Evolutionary conservation across 1,140 invertebrate species (phyloP), one percentile per base, ranked within the genome.

Genomic region (Papilio dardanus): DNA sequence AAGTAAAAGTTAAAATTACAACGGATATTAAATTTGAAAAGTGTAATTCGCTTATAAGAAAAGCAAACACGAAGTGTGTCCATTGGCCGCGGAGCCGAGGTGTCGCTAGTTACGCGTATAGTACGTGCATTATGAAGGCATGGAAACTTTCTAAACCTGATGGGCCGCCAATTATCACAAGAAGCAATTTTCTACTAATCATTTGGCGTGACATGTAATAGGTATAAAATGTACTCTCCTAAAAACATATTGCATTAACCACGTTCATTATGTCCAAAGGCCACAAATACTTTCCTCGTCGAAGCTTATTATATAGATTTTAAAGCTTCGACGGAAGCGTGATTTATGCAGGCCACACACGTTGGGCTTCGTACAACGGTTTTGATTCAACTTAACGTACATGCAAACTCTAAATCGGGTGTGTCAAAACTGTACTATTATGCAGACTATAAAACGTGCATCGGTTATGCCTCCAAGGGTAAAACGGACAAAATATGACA

Each of bases 81-180:
- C 19, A 28, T 8, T 24, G 12, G 54, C 54, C 24, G 24, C 54
- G 10, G 16, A 46, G 35, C 42, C 5, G 42, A 2, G 42, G 42
- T 46, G 42, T 46, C 42, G 42, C 42, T 46, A 81, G 79, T 82
- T 87, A 80, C 79, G 83, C 87, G 83, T 87, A 87, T 89, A 88
- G 54, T 28, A 28, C 24, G 54, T 62, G 87, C 85, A 91, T 88
- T 84, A 81, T 83, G 86, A 86, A 81, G 71, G 80, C 88, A 86
- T 84, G 85, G 79, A 74, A 86, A 89, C 90, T 92, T 92, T 92
- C 90, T 91, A 89, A 88, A 71, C 79, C 58, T 83, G 90, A 90
- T 90, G 86, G 86, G 83, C 85, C 86, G 86, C 89, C 89, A 90
- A 89, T 88, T 85, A 87, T 83, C 78, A 73, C 71, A 73, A 84